A percentile compares a stretch with the other conserved stretches of the same genome.
Evolutionary conservation across 2,113 vertebrate species (phyloP).

Genomic region (Uria lomvia): DNA sequence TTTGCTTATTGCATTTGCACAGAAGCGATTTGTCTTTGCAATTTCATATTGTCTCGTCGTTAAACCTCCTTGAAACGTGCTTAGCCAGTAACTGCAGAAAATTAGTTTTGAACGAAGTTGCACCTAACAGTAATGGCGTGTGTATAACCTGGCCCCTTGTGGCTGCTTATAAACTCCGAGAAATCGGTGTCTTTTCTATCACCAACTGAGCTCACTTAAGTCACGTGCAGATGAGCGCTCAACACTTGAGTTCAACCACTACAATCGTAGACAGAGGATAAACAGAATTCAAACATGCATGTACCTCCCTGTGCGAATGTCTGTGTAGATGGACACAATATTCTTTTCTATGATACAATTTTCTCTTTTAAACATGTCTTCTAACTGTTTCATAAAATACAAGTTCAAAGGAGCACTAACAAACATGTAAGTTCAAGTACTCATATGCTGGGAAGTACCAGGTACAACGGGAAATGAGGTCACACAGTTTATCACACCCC

Average conservation of each 20-base stretch:
- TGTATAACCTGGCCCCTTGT: background rate
- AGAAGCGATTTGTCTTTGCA: background rate
- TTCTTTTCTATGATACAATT: background rate
- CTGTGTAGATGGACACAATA: background rate
- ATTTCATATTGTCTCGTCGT: background rate
- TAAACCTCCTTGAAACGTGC: background rate
- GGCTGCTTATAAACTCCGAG: background rate
- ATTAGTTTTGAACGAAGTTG: background rate
- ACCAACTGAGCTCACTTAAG: background rate
- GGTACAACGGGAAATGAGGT: background rate
- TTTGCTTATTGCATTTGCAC: background rate
- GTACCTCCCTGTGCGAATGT: background rate
- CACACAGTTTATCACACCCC: background rate
- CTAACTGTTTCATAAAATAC: background rate
- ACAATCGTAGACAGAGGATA: background rate
- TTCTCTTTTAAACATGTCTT: background rate
- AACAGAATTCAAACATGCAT: background rate
- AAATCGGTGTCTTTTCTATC: background rate
- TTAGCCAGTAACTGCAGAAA: background rate
- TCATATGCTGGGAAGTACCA: background rate
- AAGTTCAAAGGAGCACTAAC: background rate
- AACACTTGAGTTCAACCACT: background rate
- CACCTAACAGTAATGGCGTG: background rate
- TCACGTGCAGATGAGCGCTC: rapidly evolving
- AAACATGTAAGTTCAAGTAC: background rate